Percentiles rank a stretch among this genome's conserved stretches.
These are phyloP conservation scores for Oceanodroma leucorhoa DNA, from an alignment of 2,797 vertebrate species.

Conservation along the genomic window DNA sequence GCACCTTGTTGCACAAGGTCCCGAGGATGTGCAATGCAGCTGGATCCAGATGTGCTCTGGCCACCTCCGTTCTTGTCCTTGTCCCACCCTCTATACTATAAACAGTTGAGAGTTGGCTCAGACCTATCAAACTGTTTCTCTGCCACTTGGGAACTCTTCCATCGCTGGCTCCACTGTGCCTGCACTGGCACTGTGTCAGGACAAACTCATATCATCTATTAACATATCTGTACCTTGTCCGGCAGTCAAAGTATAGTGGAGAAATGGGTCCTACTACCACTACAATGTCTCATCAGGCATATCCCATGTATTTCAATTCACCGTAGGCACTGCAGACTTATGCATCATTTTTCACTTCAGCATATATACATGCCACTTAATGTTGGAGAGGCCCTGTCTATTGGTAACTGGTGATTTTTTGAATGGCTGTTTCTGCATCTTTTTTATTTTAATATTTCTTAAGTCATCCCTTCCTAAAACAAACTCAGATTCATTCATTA, in stretches of 20 bases:
- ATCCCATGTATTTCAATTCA: neutral
- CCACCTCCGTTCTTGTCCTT: neutral
- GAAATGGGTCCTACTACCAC: neutral
- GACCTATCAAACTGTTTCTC: neutral
- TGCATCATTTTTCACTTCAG: conserved; percentile 17
- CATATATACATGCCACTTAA: neutral
- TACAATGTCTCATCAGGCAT: neutral
- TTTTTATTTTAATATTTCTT: conserved; percentile 55
- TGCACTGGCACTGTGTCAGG: accelerated
- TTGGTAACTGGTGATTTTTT: neutral
- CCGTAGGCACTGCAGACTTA: neutral
- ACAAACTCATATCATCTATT: neutral
- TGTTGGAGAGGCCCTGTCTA: neutral
- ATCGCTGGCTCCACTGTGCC: neutral
- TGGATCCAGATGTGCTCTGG: neutral
- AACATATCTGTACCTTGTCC: neutral
- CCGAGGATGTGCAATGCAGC: neutral
- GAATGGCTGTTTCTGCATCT: neutral
- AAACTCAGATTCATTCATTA: conserved; percentile 66
- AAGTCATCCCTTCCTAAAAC: conserved; percentile 58
- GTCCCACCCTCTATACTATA: neutral
- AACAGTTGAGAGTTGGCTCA: neutral
- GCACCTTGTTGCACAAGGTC: accelerated
- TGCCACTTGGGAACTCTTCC: neutral
- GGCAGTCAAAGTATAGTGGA: neutral